Percentiles rank a stretch among this genome's conserved stretches.
phyloP scores from a whole-genome alignment of 2,888 invertebrate species.

The Erebia ligea region DNA sequence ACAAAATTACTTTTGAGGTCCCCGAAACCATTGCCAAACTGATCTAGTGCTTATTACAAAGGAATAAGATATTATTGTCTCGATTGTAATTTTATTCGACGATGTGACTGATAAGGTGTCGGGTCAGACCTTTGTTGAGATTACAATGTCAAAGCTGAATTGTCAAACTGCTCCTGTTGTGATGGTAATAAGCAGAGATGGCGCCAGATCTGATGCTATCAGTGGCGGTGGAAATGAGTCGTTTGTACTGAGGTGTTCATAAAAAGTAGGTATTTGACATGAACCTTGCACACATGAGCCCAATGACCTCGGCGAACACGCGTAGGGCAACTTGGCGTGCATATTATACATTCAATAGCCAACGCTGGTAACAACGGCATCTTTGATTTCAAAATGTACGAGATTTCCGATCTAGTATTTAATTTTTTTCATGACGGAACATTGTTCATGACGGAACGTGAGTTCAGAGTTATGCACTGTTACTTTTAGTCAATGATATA shows the following conservation, averaged over 20 bases:
- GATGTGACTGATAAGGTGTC: conserved; percentile 65
- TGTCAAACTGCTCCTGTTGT: conserved; percentile 59
- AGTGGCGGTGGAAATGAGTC: conserved; percentile 23
- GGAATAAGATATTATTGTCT: conserved; percentile 37
- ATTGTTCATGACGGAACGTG: too few relatives aligned
- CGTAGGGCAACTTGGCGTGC: too few relatives aligned
- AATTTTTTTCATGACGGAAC: too few relatives aligned
- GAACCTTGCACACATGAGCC: too few relatives aligned
- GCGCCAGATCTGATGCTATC: conserved; percentile 68
- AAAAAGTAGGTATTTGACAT: neutral
- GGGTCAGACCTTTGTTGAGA: conserved; percentile 74
- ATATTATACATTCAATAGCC: neutral
- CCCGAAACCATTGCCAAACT: conserved; percentile 7
- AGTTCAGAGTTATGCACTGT: too few relatives aligned
- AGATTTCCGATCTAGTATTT: too few relatives aligned
- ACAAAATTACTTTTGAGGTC: conserved; percentile 34
- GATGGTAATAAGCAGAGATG: conserved; percentile 69
- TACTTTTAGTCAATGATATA: too few relatives aligned
- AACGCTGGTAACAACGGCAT: neutral
- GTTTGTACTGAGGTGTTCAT: neutral
- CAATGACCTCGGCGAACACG: too few relatives aligned
- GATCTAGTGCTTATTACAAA: conserved; percentile 16
- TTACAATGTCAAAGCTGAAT: conserved; percentile 71
- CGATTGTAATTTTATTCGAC: conserved; percentile 47
- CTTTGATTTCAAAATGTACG: neutral